Base-by-base conservation (phyloP, 2,888 invertebrate species). In the Dasysyrphus albostriatus region DNA sequence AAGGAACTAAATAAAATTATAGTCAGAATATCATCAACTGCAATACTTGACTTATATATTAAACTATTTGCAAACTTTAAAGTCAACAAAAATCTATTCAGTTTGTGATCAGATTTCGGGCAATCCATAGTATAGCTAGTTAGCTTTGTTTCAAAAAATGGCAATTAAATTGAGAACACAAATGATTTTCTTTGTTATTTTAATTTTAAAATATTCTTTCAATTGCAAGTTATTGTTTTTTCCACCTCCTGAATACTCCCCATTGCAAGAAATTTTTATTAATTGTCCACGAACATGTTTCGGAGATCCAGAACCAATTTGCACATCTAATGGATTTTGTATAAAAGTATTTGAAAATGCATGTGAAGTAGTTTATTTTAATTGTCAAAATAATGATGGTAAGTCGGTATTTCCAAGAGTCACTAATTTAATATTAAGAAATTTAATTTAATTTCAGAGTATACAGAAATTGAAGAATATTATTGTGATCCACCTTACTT, bases 291-390 rank as follows among this genome's bases (percentile, higher is more conserved):
- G 58, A 61, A n/a, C 44, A 14, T 85, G 81, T 24, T 61, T 67
- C 4, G 51, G 44, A 3, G 29, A 61, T 9, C 16, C 19, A 7
- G 16, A 32, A 24, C 47, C 84, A 14, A 61, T 77, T 39, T 85
- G 84, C 14, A 49, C 84, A 1, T 80, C 84, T 0, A 85, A 85
- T 81, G 84, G 84, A 59, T 73, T 69, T 67, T 85, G 84, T 19
- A 77, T 85, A 24, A 80, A 81, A 56, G 12, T 54, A 10, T 85
- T 85, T 47, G 56, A 85, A 5, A 81, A 70, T 16, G 16, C 16
- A 0, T 85, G 84, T 39, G 73, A 81, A 37, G 12, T 81, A 9
- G 12, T 73, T 10, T 67, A 72, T 42, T 77, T 76, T 34, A 85
- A 85, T 14, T 72, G 76, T 14, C 65, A 73, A 37, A 42, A 61